Evolutionary conservation across 2,888 invertebrate genomes (phyloP).

Genomic region (Slavum lentiscoides): DNA sequence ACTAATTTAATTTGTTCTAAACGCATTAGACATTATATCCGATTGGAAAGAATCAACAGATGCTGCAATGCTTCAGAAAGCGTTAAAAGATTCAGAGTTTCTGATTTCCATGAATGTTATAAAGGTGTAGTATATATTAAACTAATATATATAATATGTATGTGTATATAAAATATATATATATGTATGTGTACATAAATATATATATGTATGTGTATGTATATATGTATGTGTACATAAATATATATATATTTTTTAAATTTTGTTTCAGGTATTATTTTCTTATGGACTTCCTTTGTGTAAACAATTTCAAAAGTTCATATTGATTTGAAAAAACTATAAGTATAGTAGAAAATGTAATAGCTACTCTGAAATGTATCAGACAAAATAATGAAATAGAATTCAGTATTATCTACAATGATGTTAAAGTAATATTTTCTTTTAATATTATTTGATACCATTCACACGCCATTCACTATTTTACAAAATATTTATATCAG

Average conservation of each 20-base stretch:
- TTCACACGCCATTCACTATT: too few species aligned
- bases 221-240: not conserved
- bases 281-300: not conserved
- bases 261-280: slow-evolving; percentile 9
- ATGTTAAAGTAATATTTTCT: too few species aligned
- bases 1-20: not conserved
- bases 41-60: slow-evolving; percentile 8
- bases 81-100: slow-evolving; percentile 17
- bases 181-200: not conserved
- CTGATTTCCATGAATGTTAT: slow-evolving; percentile 6
- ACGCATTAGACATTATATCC: not conserved
- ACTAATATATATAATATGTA: not conserved
- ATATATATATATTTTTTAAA: not conserved
- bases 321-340: not conserved
- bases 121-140: not conserved
- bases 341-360: not conserved
- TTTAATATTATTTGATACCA: not conserved
- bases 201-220: too few species aligned
- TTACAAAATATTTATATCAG: too few species aligned
- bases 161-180: not conserved
- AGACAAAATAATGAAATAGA: not conserved
- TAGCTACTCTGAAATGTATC: not conserved
- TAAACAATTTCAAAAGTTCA: too few species aligned
- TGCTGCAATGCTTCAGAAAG: not conserved
- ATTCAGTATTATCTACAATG: not conserved